Evolutionary conservation across 2,888 invertebrate species (phyloP), one percentile per base, ranked within the genome.

Genomic region (Drosophila melanocephala): DNA sequence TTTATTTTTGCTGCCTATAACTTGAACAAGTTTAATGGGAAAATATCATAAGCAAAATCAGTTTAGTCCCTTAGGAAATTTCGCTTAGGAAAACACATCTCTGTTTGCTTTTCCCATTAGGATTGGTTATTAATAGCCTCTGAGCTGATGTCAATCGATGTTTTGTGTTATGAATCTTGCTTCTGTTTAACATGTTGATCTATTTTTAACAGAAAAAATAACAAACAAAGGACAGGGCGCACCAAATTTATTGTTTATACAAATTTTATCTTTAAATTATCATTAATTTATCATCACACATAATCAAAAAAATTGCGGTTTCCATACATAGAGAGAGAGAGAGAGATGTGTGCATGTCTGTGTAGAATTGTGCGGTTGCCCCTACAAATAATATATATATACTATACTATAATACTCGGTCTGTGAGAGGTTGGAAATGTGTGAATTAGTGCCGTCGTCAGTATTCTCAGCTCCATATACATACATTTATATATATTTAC

Each of bases 191-290:
- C 55, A 50, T 57, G 67, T 67, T 64, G 26, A 33, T 69, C 80
- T 88, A 84, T 84, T 84, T 82, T 76, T 79, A 79, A 76, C 60
- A 35, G 51, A 32, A 33, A 50, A 61, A n/a, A 53, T 26, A 28
- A 22, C 44, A 33, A 68, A 50, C 51, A 69, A 51, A n/a, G 59
- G 63, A 73, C 51, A 68, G 55, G 62, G 63, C 76, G 56, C 61
- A 68, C 61, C 65, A 77, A 79, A 81, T 87, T 77, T 75, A 89
- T 84, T 89, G 83, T 83, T 83, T 84, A 78, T 78, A 87, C 79
- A 89, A 86, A 80, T 77, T 82, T 80, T 88, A 88, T 88, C 86
- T 78, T 80, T 72, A 82, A 88, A 88, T 88, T 86, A 87, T 89
- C 89, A 86, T 86, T 87, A 77, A 88, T 86, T 86, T 86, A 88